phyloP scores from a whole-genome alignment of 1,140 invertebrate genomes.

The Brevipalpus yothersi region DNA sequence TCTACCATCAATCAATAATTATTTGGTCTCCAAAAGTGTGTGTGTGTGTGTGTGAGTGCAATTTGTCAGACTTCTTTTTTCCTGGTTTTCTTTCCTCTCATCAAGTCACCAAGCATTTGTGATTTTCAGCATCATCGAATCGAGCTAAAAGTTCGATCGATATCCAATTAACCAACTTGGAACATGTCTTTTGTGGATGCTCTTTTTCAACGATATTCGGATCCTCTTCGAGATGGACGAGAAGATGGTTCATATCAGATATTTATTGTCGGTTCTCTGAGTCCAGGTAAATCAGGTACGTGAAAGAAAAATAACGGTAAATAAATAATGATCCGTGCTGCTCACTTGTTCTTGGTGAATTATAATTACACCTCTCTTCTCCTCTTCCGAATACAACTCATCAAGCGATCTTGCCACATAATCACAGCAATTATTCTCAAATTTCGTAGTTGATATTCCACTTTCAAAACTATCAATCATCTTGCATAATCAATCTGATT shows the following conservation, averaged over 20 bases:
- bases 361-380: background rate
- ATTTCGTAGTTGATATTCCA: background rate
- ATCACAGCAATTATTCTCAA: background rate
- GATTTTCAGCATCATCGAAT: background rate
- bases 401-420: background rate
- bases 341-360: background rate
- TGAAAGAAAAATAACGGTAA: background rate
- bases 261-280: conserved; percentile 6
- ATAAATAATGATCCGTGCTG: background rate
- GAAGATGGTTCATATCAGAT: background rate
- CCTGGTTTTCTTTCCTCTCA: background rate
- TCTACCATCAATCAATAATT: background rate
- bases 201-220: background rate
- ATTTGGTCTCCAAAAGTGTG: background rate
- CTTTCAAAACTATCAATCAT: no score
- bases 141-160: background rate
- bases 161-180: background rate
- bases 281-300: background rate
- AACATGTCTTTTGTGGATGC: background rate
- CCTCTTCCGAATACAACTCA: background rate
- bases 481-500: no score
- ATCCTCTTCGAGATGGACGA: background rate
- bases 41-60: no score
- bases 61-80: background rate
- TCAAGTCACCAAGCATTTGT: background rate